Evolutionary conservation across 1,140 invertebrate genomes (phyloP), one percentile per base, ranked within the genome.

Genomic region (Anastatus disparis): DNA sequence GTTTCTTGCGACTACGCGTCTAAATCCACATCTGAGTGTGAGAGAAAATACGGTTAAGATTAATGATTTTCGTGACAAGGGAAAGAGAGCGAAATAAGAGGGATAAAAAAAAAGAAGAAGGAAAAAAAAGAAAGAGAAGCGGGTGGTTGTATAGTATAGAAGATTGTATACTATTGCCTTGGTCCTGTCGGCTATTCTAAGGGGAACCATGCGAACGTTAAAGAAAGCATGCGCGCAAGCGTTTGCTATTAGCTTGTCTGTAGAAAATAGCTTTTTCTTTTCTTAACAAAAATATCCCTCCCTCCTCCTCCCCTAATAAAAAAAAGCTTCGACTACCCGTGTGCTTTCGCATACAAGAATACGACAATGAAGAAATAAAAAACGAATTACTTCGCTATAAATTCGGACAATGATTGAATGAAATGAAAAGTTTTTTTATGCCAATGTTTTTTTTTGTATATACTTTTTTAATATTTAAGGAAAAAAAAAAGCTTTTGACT

Each of bases 11-110:
- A 72, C 78, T 81, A 38, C 76, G 73, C 78, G 79, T 82, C 82
- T 84, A 85, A 85, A 85, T 84, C 81, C 82, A 85, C 83, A 84
- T 85, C 79, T 77, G 80, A 85, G 82, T 82, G 78, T 77, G 82
- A 81, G 82, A 82, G 81, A 82, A 81, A 84, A 84, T 84, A 84
- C 80, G 83, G 81, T 79, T 71, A 85, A 86, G 83, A 86, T 86
- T 85, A 84, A 86, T 86, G 84, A 84, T 84, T 81, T 79, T 79
- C 78, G 81, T 81, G 83, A 84, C 82, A 84, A 76, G 76, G 76
- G 75, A 80, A 76, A 79, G 75, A 81, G 79, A 76, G 77, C 64
- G 70, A 65, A 65, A 65, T 71, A 71, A 65, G 62, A 74, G 63
- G 40, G 75, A 75, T 73, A 69, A 71, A 76, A 72, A 22, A 71